Evolutionary conservation across 2,113 vertebrate genomes (phyloP).

Genomic region (Agelaius phoeniceus): DNA sequence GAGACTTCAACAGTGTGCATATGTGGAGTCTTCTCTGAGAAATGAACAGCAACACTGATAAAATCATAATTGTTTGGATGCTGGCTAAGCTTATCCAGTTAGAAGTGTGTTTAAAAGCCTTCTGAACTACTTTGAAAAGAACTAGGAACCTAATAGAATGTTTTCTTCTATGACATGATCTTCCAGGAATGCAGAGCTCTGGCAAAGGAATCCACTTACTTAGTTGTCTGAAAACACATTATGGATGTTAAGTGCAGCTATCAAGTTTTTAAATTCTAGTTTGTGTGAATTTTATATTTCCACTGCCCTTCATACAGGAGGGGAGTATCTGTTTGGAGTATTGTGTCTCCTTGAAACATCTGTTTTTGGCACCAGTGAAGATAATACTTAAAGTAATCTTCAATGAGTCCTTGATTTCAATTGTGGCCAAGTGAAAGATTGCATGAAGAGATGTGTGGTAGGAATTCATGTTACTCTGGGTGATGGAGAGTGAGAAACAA

Average conservation of each 20-base stretch:
- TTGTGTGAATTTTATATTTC: not conserved
- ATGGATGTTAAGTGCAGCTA: not conserved
- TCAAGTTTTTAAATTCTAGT: not conserved
- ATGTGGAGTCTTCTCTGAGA: not conserved
- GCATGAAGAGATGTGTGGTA: not conserved
- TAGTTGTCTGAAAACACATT: not conserved
- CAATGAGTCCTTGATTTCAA: not conserved
- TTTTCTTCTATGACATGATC: not conserved
- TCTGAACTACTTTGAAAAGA: not conserved
- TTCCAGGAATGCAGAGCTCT: not conserved
- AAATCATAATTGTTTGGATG: not conserved
- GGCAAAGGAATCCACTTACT: not conserved
- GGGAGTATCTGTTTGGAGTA: not conserved
- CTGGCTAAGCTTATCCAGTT: not conserved
- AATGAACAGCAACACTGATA: not conserved
- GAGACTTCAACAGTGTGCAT: not conserved
- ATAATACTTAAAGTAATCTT: not conserved
- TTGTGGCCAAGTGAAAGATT: not conserved
- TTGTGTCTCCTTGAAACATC: not conserved
- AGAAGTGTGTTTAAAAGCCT: not conserved
- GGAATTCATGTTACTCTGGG: not conserved
- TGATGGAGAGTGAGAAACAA: not conserved
- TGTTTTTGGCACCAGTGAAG: not conserved
- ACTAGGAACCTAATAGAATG: not conserved
- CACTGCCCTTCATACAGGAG: accelerated